Evolutionary conservation across 2,888 invertebrate genomes (phyloP), one percentile per base, ranked within the genome.

Genomic region (Gonocerus acuteangulatus): DNA sequence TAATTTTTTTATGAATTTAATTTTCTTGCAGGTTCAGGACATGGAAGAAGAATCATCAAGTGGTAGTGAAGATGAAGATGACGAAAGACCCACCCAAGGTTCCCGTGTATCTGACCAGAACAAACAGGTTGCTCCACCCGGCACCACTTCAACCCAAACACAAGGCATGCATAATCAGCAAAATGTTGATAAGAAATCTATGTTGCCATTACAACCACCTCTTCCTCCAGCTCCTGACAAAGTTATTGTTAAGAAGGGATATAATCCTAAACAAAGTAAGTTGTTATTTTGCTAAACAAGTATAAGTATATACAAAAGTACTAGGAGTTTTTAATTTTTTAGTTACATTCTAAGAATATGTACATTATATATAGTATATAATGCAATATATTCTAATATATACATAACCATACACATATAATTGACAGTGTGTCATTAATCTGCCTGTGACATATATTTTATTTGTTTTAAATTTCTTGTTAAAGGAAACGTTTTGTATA

Each of bases 241-340:
- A 72, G 95, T 96, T 22, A 82, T 97, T 44, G 93, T 99, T 63
- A 93, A 94, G 74, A 85, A 84, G 69, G 94, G 94, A 73, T 99
- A 99, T 74, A 93, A 99, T 80, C 97, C 97, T 0, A 97, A 92
- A 75, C 86, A 85, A 73, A 78, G 80, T 69, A 79, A 45, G 57
- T 45, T 2, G 11, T 32, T 32, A 9, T 32, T 32, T n/a, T n/a
- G n/a, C n/a, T n/a, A n/a, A n/a, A n/a, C n/a, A n/a, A n/a, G n/a
- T n/a, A n/a, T n/a, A n/a, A n/a, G n/a, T n/a, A n/a, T n/a, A n/a
- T n/a, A n/a, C n/a, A n/a, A n/a, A n/a, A n/a, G n/a, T n/a, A n/a
- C n/a, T n/a, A n/a, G n/a, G n/a, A n/a, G n/a, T n/a, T n/a, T n/a
- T n/a, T n/a, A n/a, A n/a, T n/a, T n/a, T n/a, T n/a, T n/a, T n/a